Evolutionary conservation across 1,140 invertebrate species (phyloP).

Genomic region (Diplogasteroides magnus): DNA sequence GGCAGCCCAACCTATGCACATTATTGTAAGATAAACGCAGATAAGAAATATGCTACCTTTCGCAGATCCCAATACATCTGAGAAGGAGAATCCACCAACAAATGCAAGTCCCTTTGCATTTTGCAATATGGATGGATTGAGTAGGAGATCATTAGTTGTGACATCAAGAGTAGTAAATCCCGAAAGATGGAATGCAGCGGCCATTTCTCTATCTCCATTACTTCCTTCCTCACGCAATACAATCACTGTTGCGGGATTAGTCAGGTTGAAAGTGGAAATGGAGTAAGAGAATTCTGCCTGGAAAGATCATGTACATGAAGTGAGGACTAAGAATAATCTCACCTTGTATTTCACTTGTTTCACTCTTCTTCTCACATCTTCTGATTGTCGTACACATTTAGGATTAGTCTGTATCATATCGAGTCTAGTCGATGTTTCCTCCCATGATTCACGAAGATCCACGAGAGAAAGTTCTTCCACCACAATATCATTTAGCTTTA

Average conservation of each 20-base stretch:
- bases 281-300: too few relatives aligned
- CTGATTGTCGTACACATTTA: conserved; percentile 67
- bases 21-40: too few relatives aligned
- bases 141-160: conserved; percentile 79
- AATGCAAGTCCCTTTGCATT: conserved; percentile 73
- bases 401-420: conserved; percentile 75
- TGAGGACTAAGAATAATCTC: too few relatives aligned
- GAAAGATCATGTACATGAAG: too few relatives aligned
- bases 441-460: conserved; percentile 76
- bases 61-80: conserved; percentile 89
- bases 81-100: conserved; percentile 95
- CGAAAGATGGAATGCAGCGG: conserved; percentile 79
- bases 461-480: conserved; percentile 67
- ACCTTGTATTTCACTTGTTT: too few relatives aligned
- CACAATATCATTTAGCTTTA: conserved; percentile 64
- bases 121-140: neutral
- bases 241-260: too few relatives aligned
- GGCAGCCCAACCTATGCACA: conserved; percentile 76
- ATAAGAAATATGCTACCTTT: conserved; percentile 64
- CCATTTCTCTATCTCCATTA: conserved; percentile 96
- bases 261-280: too few relatives aligned
- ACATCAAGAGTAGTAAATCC: conserved; percentile 84
- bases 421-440: conserved; percentile 85
- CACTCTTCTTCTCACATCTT: conserved; percentile 16
- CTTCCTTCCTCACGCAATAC: conserved; percentile 88